Evolutionary conservation across 2,113 vertebrate species (phyloP).

Genomic region (Geothlypis trichas): DNA sequence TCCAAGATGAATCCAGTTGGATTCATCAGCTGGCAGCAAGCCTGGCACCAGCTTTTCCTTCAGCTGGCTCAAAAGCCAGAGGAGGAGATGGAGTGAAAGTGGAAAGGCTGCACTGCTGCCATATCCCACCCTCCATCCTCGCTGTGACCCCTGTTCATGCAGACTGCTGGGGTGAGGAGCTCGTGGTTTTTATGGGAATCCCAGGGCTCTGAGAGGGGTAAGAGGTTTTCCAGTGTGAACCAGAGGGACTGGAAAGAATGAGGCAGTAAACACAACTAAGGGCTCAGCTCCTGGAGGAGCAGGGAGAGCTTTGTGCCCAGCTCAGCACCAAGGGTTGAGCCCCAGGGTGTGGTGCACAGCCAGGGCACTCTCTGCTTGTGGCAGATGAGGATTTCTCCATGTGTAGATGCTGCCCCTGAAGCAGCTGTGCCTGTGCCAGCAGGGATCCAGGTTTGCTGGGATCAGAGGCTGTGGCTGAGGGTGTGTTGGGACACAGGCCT

Average conservation of each 20-base stretch:
- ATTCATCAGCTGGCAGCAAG: background rate
- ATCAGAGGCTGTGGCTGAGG: background rate
- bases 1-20: constrained; percentile 10
- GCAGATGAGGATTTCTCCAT: background rate
- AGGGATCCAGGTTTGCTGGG: background rate
- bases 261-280: background rate
- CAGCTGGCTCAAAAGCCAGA: background rate
- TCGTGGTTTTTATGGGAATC: background rate
- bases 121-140: background rate
- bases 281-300: background rate
- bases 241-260: background rate
- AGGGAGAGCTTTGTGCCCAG: background rate
- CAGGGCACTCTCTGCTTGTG: background rate
- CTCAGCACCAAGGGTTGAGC: background rate
- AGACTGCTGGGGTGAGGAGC: background rate
- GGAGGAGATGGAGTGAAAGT: background rate
- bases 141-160: rapidly evolving
- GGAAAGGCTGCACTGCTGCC: background rate
- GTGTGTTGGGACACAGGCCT: background rate
- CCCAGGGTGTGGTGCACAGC: background rate
- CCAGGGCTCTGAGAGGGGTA: background rate
- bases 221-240: background rate
- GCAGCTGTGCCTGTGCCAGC: background rate
- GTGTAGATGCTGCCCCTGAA: background rate
- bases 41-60: background rate